Base-by-base conservation (phyloP, 2,888 invertebrate genomes). In the Hylaea fasciaria region DNA sequence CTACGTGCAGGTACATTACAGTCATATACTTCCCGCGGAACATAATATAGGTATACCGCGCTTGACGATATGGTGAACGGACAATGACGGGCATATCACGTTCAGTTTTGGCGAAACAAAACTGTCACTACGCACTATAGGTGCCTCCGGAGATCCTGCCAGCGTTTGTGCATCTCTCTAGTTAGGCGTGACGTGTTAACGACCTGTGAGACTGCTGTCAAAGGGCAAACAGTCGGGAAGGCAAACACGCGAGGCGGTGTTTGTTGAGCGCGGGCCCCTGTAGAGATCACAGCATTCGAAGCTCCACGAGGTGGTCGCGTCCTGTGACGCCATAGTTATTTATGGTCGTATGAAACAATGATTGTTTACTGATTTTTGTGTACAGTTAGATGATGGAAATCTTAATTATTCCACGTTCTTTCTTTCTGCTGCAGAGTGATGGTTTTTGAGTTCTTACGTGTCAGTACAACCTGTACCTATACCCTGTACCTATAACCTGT, bases 151-250 rank as follows among this genome's bases (percentile, higher is more conserved):
- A n/a, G n/a, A n/a, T n/a, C n/a, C 46, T 43, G 29, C 11, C 28
- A 43, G 37, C 17, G 41, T 52, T 46, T 61, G 35, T 57, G 52
- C 46, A 56, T 52, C 52, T 74, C 70, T 78, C 77, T 82, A 83
- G 86, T 89, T 86, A 87, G 84, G 81, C 80, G 80, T 83, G 86
- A 88, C 78, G 83, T 87, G 90, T 83, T 91, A 92, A 92, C 86
- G 88, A 91, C 89, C 90, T 89, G 91, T 89, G 89, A 89, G 88
- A 89, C 82, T 87, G 91, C 89, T 90, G 91, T 90, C 91, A 91
- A 91, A 91, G 86, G 84, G 83, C 82, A 91, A 91, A 91, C 89
- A 91, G 70, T 74, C 66, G 73, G 64, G 77, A 80, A 81, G 72
- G 82, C 72, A 86, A 87, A 89, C 88, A 88, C 49, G 56, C 61